Evolutionary conservation across 2,888 invertebrate genomes (phyloP).

Genomic region (Sclerodermus sp.): DNA sequence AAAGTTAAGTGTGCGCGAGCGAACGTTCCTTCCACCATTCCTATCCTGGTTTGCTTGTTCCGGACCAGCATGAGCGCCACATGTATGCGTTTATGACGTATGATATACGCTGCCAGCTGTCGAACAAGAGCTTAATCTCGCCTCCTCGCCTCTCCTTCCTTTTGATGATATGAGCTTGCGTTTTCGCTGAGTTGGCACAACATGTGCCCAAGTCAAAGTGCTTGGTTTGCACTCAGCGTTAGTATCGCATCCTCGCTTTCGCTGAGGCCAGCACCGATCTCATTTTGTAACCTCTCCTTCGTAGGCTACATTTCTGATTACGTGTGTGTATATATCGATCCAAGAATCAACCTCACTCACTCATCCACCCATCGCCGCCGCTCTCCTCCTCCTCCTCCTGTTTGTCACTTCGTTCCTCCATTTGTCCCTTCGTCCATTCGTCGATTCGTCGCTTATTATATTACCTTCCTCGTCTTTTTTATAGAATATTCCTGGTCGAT

Average conservation of each 20-base stretch:
- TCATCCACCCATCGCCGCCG: no score
- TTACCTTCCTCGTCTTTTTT: no score
- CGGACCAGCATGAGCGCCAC: not conserved
- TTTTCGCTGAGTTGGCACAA: conserved; percentile 57
- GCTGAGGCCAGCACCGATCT: conserved; percentile 53
- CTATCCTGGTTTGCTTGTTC: no score
- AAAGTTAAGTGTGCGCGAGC: no score
- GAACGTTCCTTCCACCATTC: no score
- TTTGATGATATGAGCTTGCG: conserved; percentile 46
- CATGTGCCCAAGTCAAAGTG: conserved; percentile 55
- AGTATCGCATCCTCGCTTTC: conserved; percentile 49
- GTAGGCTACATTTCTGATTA: conserved; percentile 35
- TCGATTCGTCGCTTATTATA: no score
- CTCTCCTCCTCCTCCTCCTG: no score
- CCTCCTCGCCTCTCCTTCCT: conserved; percentile 23
- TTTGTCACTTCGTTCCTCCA: no score
- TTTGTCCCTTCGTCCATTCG: no score
- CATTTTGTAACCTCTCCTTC: conserved; percentile 46
- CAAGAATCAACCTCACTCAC: no score
- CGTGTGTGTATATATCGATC: conserved; percentile 5
- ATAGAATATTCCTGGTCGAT: no score
- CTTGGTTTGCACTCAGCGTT: conserved; percentile 51
- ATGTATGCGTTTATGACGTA: conserved; percentile 18
- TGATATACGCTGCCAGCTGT: conserved; percentile 39
- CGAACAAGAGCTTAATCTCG: conserved; percentile 44